A percentile compares a stretch with the other conserved stretches of the same genome.
These are phyloP conservation scores for Lateolabrax maculatus DNA, from an alignment of 2,797 vertebrate species.

Conservation along the genomic window DNA sequence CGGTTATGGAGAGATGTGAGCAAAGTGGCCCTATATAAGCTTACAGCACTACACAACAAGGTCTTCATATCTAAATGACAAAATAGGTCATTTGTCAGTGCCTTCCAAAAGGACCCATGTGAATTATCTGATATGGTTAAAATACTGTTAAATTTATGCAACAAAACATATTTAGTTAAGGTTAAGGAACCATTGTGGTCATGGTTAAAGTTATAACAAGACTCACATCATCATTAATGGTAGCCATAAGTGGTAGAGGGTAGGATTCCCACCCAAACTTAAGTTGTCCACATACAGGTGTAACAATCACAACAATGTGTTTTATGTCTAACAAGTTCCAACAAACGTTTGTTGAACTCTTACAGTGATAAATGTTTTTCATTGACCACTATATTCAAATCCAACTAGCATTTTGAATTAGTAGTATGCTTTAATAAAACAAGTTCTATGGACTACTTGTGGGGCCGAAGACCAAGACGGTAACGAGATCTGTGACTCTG, in stretches of 20 bases:
- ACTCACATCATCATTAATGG: not conserved
- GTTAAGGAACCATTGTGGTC: not conserved
- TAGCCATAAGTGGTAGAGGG: not conserved
- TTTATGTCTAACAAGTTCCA: too few species aligned
- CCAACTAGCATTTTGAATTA: constrained; percentile 19
- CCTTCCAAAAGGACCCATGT: not conserved
- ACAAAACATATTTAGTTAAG: not conserved
- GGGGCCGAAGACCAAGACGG: not conserved
- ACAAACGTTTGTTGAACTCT: too few species aligned
- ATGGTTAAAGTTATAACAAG: not conserved
- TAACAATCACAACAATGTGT: not conserved
- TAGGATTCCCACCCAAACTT: not conserved
- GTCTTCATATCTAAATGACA: constrained; percentile 12
- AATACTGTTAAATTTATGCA: not conserved
- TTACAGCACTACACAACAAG: constrained; percentile 17
- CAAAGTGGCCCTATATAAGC: constrained; percentile 41
- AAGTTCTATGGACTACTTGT: constrained; percentile 15
- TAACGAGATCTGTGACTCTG: constrained; percentile 44
- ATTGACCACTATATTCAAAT: constrained; percentile 4
- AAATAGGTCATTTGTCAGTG: constrained; percentile 7
- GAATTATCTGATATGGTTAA: not conserved
- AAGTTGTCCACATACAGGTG: not conserved
- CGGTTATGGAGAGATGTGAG: constrained; percentile 30
- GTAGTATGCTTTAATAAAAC: constrained; percentile 14
- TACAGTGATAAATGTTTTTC: constrained; percentile 3